Evolutionary conservation across 37 sponge, comb jelly and placozoan species (phyloP).

Genomic region (Eunapius fragilis): DNA sequence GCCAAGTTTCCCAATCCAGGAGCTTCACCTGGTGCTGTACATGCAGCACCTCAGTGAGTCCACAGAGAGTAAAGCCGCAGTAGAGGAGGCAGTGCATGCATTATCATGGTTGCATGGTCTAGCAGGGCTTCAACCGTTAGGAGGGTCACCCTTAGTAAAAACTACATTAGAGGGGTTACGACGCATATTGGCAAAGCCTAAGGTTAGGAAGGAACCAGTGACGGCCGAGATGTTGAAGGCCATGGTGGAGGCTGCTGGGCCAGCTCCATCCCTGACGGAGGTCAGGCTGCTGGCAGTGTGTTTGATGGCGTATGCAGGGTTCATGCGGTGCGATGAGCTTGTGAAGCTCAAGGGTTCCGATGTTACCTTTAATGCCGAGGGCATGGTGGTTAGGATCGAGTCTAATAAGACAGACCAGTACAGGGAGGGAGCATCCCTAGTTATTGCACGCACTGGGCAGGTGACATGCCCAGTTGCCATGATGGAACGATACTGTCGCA

Average conservation of each 20-base stretch:
- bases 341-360: no score
- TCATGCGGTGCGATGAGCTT: no score
- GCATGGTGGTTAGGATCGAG: background rate
- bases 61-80: slow-evolving; percentile 9
- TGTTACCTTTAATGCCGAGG: background rate
- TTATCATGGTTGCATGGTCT: background rate
- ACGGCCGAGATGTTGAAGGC: no score
- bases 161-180: background rate
- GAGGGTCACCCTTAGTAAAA: background rate
- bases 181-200: slow-evolving; percentile 2
- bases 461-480: slow-evolving; percentile 15
- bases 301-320: no score
- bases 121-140: background rate
- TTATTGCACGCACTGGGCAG: slow-evolving; percentile 4
- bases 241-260: no score
- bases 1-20: background rate
- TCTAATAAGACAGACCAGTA: slow-evolving; percentile 14
- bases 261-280: no score
- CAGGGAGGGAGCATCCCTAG: background rate
- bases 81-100: slow-evolving; percentile 28
- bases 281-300: no score
- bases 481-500: slow-evolving; percentile 6
- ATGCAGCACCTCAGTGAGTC: slow-evolving; percentile 5
- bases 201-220: no score
- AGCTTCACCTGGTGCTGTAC: slow-evolving; percentile 10